Conservation (phyloP, 1,140 invertebrate species). For the Diachasma alloeum region DNA sequence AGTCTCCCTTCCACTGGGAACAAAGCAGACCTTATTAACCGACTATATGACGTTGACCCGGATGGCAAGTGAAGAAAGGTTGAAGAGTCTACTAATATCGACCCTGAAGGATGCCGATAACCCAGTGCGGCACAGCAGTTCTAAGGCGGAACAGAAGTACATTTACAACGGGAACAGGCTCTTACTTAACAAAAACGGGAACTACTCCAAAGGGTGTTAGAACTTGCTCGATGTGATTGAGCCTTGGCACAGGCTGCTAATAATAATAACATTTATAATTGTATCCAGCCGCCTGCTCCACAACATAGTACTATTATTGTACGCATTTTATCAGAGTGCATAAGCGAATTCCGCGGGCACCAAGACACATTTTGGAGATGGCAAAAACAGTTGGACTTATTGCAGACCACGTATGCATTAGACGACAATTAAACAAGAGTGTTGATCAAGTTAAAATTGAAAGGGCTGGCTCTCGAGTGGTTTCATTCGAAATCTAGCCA, state of each 20-base stretch:
- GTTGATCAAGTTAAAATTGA: background rate
- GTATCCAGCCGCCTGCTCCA: too few relatives aligned
- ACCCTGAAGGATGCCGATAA: too few relatives aligned
- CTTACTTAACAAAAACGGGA: too few relatives aligned
- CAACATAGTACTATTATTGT: background rate
- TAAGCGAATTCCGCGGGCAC: background rate
- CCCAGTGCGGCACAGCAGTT: too few relatives aligned
- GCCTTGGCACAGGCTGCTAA: background rate
- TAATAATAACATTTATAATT: background rate
- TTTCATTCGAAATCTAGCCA: constrained; percentile 19
- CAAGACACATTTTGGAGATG: constrained; percentile 8
- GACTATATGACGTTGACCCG: background rate
- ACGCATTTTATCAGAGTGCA: background rate
- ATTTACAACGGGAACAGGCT: background rate
- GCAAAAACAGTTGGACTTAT: constrained; percentile 11
- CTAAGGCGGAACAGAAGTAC: background rate
- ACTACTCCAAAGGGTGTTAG: too few relatives aligned
- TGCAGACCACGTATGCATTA: background rate
- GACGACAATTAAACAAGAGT: background rate
- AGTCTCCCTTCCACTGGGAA: too few relatives aligned
- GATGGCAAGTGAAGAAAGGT: background rate
- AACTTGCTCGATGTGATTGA: too few relatives aligned
- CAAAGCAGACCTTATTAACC: too few relatives aligned
- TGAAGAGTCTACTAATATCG: too few relatives aligned
- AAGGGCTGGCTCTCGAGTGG: constrained; percentile 16